Evolutionary conservation across 2,888 invertebrate genomes (phyloP), one percentile per base, ranked within the genome.

Genomic region (Digitonthophagus gazella): DNA sequence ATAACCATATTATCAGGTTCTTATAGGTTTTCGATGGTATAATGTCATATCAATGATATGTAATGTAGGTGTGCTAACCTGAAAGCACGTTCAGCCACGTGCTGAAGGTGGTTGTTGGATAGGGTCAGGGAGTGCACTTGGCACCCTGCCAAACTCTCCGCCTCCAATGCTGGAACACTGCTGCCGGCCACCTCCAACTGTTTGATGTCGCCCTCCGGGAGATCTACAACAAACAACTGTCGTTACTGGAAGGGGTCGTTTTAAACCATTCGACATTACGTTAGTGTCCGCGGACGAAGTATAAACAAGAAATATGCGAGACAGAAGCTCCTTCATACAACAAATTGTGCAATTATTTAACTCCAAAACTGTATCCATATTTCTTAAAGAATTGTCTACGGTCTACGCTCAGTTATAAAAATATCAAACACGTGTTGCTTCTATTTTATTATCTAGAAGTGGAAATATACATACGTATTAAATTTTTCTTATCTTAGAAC

Each of bases 171-270:
- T 83, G 92, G 91, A 80, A 93, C 86, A 78, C 91, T 90, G 71
- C 93, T 92, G 82, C 91, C 92, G 75, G 92, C 91, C 80, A 95
- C 91, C 83, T 94, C 94, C 83, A 94, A 86, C 80, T 93, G 93
- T 72, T 91, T 90, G 76, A 94, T 88, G 76, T 90, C 90, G 83
- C 90, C 91, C 79, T 90, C 89, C 68, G 93, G 90, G 81, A 93
- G 89, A 83, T 92, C 95, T 94, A 88, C 66, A 87, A 87, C 71
- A 76, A 78, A 73, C 73, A 67, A 44, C 28, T 44, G 28, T 44
- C 28, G 28, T 44, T 44, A 44, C 28, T 44, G 28, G 8, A 44
- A 6, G 8, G 11, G 28, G 28, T 44, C 28, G 28, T 44, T 44
- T 44, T 44, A 44, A 44, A 3, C 28, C 28, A 44, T 44, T 44